Evolutionary conservation across 1,140 invertebrate genomes (phyloP), one percentile per base, ranked within the genome.

Genomic region (Temnothorax curvispinosus): DNA sequence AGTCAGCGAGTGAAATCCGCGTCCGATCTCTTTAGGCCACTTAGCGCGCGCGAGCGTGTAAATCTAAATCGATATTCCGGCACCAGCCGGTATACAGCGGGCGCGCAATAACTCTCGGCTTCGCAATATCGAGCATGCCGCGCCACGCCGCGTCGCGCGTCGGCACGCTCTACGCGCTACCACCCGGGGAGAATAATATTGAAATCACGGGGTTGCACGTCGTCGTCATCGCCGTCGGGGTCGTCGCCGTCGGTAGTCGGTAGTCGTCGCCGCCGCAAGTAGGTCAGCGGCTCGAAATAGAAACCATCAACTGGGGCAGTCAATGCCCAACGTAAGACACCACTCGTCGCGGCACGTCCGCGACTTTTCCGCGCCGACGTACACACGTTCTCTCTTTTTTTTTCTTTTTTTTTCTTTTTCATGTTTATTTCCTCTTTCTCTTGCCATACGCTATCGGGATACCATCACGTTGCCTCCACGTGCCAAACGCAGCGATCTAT

Each of bases 231-330:
- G 65, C 32, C 77, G 77, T 74, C 56, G 75, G 13, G 72, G 78
- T 74, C 76, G 44, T 47, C 50, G 87, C 54, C 78, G 87, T 52
- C 52, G 72, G 62, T 86, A 77, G 84, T 44, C 50, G 71, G 60
- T 85, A 75, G 52, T 62, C 88, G 84, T 38, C 80, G 87, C 47
- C 56, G 64, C 54, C 58, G 50, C 89, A 91, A 91, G 77, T 91
- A 91, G 90, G 90, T 78, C 90, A 91, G 80, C 35, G 5, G 77
- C 87, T 91, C 85, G 90, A 89, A 91, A 91, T 91, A 91, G 90
- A 91, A 91, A 89, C 85, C 85, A 69, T 87, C 85, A 91, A 91
- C 90, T 89, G 71, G 88, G 85, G 90, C 87, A 91, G 90, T 80
- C 90, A 91, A 91, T 91, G 90, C 85, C 80, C 90, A 91, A 91